Conservation (phyloP, 2,113 vertebrate species). For the Podarcis raffonei region DNA sequence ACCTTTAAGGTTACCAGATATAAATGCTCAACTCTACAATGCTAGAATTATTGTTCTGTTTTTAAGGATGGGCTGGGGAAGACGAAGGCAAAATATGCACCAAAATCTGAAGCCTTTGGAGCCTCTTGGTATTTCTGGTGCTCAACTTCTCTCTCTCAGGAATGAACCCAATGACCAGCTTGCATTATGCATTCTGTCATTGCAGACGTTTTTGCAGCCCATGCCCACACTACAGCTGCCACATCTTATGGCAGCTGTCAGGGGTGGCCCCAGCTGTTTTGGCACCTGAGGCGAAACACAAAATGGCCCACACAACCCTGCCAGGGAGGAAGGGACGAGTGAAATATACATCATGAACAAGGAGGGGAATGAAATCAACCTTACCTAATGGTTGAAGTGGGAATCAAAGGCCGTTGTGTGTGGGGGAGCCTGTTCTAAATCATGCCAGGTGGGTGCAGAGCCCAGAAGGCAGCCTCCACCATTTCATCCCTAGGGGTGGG, state of each 20-base stretch:
- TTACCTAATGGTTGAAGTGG: too few relatives aligned
- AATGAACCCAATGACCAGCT: neutral
- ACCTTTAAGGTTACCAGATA: neutral
- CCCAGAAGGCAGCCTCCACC: too few relatives aligned
- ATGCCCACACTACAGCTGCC: neutral
- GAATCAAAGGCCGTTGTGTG: too few relatives aligned
- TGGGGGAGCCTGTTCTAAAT: too few relatives aligned
- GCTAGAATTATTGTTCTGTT: neutral
- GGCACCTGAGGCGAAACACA: too few relatives aligned
- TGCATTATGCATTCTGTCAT: neutral
- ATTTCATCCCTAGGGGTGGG: too few relatives aligned
- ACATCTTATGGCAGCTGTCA: neutral
- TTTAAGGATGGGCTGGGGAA: neutral
- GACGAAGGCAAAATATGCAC: neutral
- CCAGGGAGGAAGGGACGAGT: too few relatives aligned
- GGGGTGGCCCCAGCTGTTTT: too few relatives aligned
- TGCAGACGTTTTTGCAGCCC: slow-evolving; percentile 1
- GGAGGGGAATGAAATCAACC: too few relatives aligned
- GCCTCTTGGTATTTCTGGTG: neutral
- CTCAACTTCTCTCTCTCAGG: neutral
- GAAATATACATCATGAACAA: too few relatives aligned
- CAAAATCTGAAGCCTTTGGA: neutral
- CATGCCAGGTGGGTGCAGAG: too few relatives aligned
- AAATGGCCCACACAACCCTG: too few relatives aligned
- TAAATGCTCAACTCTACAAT: neutral